phyloP scores from a whole-genome alignment of 2,113 vertebrate species.

The Elephas maximus region DNA sequence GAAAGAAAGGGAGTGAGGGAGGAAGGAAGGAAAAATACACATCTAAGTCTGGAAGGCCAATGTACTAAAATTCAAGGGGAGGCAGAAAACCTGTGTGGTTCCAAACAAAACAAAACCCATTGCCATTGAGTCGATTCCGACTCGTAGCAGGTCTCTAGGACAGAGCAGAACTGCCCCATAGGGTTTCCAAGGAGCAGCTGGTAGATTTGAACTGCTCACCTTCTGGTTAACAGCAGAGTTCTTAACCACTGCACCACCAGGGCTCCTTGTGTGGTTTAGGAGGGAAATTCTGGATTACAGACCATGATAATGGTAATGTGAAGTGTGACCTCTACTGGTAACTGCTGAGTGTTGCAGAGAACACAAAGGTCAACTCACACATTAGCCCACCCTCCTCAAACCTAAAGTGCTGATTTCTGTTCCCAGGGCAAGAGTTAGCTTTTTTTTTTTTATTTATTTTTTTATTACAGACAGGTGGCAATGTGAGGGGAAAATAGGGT shows the following conservation, averaged over 20 bases:
- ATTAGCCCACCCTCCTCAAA: fast-evolving
- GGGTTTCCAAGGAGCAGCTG: too few relatives aligned
- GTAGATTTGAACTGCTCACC: too few relatives aligned
- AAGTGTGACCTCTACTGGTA: neutral
- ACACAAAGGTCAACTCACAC: too few relatives aligned
- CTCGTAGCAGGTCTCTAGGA: too few relatives aligned
- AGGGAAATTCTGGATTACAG: neutral
- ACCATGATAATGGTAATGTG: fast-evolving
- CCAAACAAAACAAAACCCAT: too few relatives aligned
- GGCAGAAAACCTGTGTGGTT: neutral
- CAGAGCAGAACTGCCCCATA: too few relatives aligned
- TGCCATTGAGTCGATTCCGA: too few relatives aligned
- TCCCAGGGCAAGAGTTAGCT: neutral
- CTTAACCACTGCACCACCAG: too few relatives aligned
- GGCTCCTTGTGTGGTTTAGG: too few relatives aligned
- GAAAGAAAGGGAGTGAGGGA: fast-evolving
- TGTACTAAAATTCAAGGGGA: neutral
- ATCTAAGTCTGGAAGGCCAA: neutral
- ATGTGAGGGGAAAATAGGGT: neutral
- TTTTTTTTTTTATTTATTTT: neutral
- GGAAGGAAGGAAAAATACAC: neutral
- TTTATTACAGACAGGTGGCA: neutral
- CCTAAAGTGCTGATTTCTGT: fast-evolving
- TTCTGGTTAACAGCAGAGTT: too few relatives aligned
- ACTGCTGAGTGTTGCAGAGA: neutral